Evolutionary conservation across 2,113 vertebrate species (phyloP).

Genomic region (Urocitellus parryii): DNA sequence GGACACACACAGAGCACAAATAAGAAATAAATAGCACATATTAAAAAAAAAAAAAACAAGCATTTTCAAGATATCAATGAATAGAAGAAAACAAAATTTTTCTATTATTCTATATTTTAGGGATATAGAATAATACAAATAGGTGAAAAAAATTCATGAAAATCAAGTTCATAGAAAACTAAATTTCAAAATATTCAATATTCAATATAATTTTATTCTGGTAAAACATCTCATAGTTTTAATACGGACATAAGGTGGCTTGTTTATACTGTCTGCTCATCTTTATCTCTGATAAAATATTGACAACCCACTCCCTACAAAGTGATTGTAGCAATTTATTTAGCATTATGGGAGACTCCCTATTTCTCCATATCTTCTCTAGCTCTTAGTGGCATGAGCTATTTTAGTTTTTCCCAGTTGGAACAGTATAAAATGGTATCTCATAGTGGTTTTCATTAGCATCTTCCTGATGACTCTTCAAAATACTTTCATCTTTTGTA

Average conservation of each 20-base stretch:
- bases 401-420: not conserved
- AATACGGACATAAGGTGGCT: not conserved
- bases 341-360: not conserved
- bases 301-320: not conserved
- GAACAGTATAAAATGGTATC: not conserved
- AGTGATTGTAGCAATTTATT: not conserved
- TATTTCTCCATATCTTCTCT: not conserved
- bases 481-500: not conserved
- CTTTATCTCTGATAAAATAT: not conserved
- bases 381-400: not conserved
- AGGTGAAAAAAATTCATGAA: not conserved
- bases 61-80: not conserved
- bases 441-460: not conserved
- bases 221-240: not conserved
- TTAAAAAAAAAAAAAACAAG: not conserved
- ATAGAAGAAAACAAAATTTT: not conserved
- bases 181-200: not conserved
- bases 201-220: not conserved
- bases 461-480: not conserved
- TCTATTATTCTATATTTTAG: not conserved
- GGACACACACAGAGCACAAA: not conserved
- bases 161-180: slow-evolving; percentile 17
- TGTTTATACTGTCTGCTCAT: not conserved
- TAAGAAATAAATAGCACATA: not conserved
- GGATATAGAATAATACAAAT: not conserved